Evolutionary conservation across 2,888 invertebrate genomes (phyloP).

Genomic region (Icerya purchasi): DNA sequence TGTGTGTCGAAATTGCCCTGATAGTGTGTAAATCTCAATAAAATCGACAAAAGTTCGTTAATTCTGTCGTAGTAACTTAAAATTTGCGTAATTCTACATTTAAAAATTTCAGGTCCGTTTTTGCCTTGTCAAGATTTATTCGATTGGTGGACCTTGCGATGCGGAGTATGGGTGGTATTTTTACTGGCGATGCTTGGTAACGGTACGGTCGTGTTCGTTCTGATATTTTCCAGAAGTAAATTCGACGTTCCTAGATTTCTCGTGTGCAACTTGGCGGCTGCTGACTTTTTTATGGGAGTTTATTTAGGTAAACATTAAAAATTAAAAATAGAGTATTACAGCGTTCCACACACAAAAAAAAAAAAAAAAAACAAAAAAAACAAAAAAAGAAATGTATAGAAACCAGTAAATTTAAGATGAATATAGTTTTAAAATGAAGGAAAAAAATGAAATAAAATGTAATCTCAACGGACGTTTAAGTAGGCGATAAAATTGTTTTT

Average conservation of each 20-base stretch:
- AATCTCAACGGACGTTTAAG: too few relatives aligned
- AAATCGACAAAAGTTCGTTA: too few relatives aligned
- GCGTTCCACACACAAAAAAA: too few relatives aligned
- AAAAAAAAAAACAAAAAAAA: too few relatives aligned
- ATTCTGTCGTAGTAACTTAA: neutral
- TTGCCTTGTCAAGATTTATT: slow-evolving; percentile 87
- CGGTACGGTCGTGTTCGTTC: slow-evolving; percentile 82
- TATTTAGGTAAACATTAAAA: slow-evolving; percentile 43
- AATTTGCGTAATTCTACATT: neutral
- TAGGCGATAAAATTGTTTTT: too few relatives aligned
- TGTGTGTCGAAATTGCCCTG: too few relatives aligned
- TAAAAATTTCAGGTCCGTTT: slow-evolving; percentile 50
- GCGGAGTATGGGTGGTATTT: slow-evolving; percentile 94
- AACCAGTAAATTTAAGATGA: too few relatives aligned
- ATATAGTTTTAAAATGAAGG: too few relatives aligned
- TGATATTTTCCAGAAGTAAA: slow-evolving; percentile 73
- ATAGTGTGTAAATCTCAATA: too few relatives aligned
- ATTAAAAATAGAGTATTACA: too few relatives aligned
- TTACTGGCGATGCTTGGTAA: slow-evolving; percentile 87
- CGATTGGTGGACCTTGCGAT: slow-evolving; percentile 92
- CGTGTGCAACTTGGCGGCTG: slow-evolving; percentile 87
- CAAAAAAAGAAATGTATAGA: too few relatives aligned
- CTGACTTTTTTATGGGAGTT: slow-evolving; percentile 92
- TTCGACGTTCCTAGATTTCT: slow-evolving; percentile 92
- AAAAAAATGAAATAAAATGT: too few relatives aligned